Conservation (phyloP, 2,797 vertebrate genomes). For the Amblyopsis hoosieri region DNA sequence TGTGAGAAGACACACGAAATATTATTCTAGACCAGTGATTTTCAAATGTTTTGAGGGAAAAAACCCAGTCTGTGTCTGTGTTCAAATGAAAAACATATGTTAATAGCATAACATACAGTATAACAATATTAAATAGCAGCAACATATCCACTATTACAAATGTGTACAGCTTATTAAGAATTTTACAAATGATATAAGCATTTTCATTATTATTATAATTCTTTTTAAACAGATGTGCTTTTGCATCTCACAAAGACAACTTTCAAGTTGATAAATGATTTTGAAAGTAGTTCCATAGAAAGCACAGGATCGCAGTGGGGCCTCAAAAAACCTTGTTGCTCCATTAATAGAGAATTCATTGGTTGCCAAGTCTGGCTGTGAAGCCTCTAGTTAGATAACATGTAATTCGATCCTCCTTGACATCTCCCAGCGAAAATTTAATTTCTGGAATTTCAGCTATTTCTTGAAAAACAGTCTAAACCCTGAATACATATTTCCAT, state of each 20-base stretch:
- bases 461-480: slow-evolving; percentile 32
- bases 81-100: too few species aligned
- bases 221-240: slow-evolving; percentile 41
- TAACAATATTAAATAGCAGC: too few species aligned
- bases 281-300: slow-evolving; percentile 28
- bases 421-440: slow-evolving; percentile 58
- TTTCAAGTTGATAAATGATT: slow-evolving; percentile 41
- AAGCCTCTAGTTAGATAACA: slow-evolving; percentile 50
- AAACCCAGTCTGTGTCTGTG: too few species aligned
- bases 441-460: slow-evolving; percentile 57
- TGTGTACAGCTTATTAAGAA: too few species aligned
- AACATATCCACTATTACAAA: too few species aligned
- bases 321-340: slow-evolving; percentile 35
- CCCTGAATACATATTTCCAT: background rate
- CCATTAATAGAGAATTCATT: slow-evolving; percentile 63
- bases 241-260: slow-evolving; percentile 48
- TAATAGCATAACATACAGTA: too few species aligned
- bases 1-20: too few species aligned
- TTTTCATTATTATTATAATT: too few species aligned
- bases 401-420: slow-evolving; percentile 62
- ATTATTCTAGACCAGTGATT: too few species aligned
- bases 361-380: slow-evolving; percentile 55
- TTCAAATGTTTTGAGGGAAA: too few species aligned
- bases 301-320: too few species aligned
- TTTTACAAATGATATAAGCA: too few species aligned